Evolutionary conservation across 2,113 vertebrate genomes (phyloP), one percentile per base, ranked within the genome.

Genomic region (Anthoscopus minutus): DNA sequence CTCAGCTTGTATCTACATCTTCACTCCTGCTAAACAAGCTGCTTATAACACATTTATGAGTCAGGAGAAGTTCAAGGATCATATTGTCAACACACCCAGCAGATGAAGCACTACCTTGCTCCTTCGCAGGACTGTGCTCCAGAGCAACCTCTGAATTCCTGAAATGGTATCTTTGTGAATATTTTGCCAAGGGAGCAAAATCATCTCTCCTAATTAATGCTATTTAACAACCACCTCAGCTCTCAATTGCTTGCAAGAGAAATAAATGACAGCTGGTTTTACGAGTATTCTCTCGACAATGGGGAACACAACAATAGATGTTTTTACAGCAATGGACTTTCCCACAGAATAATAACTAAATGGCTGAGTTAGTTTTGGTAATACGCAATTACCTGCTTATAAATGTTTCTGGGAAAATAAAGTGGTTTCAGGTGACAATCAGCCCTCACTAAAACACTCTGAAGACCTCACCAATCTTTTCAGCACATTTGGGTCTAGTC

Each of bases 341-440:
- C 25, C 73, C 57, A 61, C 50, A 64, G 35, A 69, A 89, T 86
- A 80, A 44, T 65, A 95, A 91, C 12, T 47, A 42, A 94, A 90
- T 85, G 60, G 57, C 38, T 95, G 47, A n/a, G 47, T 92, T 90
- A 88, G 81, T 90, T 97, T 89, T 56, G 54, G 21, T 81, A 83
- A 82, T 67, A 94, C 62, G 62, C 35, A 89, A 79, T 76, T 80
- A 86, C 33, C 21, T 92, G 50, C 3, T 40, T 44, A 11, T 33
- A 19, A 20, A 42, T 15, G 2, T 66, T 96, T 94, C 76, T 51
- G 53, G 33, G 74, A 64, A 70, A 92, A 62, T 74, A 38, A 10
- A 54, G 60, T 51, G 42, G n/a, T 73, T 88, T 70, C 56, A 77
- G 74, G 67, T 83, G 45, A 85, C 70, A 77, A 60, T 23, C 53